Evolutionary conservation across 2,113 vertebrate genomes (phyloP), one percentile per base, ranked within the genome.

Genomic region (Saguinus imperator): DNA sequence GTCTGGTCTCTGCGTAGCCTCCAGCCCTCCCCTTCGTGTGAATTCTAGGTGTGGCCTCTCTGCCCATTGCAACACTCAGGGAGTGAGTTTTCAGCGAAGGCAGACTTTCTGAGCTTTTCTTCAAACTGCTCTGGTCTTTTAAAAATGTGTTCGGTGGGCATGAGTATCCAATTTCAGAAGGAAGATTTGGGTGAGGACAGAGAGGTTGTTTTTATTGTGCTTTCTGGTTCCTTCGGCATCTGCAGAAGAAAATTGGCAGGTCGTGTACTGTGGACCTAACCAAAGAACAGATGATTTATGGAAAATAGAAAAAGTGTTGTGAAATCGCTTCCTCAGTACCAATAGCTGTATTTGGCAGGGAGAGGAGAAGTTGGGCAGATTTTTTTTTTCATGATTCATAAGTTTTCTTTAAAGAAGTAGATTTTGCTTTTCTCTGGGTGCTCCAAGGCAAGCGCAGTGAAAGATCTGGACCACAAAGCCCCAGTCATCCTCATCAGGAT

Each of bases 381-480:
- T 75, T 52, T 88, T 55, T 27, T 85, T 23, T 55, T 61, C n/a
- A 13, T 87, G 92, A 92, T 87, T 83, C 95, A 72, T 52, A 66
- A 3, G 6, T 8, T 73, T 80, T 89, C 37, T 92, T 61, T 23
- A 45, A 64, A 86, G 45, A 84, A 92, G 55, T 27, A 16, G 58
- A 23, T 35, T 85, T 70, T 55, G 17, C 68, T 80, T 76, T 72
- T 58, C 86, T 45, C 85, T 50, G 35, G 12, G 17, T 52, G 48
- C 87, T 82, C 55, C 11, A 66, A 83, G 61, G 75, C 48, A 72
- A n/a, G n/a, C 7, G 0, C 73, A 21, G 17, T 9, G 66, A 76
- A 37, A 89, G 20, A 27, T 40, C 8, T n/a, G 25, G 64, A 68
- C 1, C 1, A 1, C 7, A 1, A 6, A 66, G 64, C 23, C 29